phyloP scores from a whole-genome alignment of 2,888 invertebrate genomes.

The Oligia fasciuncula region DNA sequence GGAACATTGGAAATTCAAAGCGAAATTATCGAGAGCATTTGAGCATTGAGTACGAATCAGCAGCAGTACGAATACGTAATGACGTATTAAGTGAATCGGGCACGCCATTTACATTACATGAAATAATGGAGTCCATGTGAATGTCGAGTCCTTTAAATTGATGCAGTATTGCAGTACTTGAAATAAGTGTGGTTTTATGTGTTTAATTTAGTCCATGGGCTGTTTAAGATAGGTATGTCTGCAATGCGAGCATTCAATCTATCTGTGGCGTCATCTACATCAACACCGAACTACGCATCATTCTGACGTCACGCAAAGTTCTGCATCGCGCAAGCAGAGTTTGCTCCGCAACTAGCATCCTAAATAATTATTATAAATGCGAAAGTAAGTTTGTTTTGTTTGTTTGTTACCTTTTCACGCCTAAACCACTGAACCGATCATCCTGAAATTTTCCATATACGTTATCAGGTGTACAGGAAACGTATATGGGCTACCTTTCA shows the following conservation, averaged over 20 bases:
- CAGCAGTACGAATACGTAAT: conserved; percentile 42
- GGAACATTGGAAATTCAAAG: conserved; percentile 34
- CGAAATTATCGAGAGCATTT: conserved; percentile 43
- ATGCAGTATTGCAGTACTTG: conserved; percentile 19
- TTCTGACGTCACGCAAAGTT: neutral
- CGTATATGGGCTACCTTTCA: too few species aligned
- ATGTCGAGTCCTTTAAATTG: conserved; percentile 1
- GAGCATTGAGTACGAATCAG: conserved; percentile 43
- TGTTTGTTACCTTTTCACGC: too few species aligned
- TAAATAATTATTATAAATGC: too few species aligned
- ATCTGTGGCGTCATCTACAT: neutral
- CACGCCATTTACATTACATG: conserved; percentile 17
- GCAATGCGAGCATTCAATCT: neutral
- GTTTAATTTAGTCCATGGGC: neutral
- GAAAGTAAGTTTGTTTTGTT: too few species aligned
- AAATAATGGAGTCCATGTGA: conserved; percentile 19
- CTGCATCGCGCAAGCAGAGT: neutral
- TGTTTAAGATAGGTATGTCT: neutral
- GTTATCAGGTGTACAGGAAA: too few species aligned
- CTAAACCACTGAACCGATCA: too few species aligned
- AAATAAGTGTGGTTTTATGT: neutral
- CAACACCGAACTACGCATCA: neutral
- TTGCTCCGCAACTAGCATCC: neutral
- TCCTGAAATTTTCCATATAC: too few species aligned
- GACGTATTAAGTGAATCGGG: conserved; percentile 38